phyloP scores from a whole-genome alignment of 2,113 vertebrate species.

The Pheucticus melanocephalus region DNA sequence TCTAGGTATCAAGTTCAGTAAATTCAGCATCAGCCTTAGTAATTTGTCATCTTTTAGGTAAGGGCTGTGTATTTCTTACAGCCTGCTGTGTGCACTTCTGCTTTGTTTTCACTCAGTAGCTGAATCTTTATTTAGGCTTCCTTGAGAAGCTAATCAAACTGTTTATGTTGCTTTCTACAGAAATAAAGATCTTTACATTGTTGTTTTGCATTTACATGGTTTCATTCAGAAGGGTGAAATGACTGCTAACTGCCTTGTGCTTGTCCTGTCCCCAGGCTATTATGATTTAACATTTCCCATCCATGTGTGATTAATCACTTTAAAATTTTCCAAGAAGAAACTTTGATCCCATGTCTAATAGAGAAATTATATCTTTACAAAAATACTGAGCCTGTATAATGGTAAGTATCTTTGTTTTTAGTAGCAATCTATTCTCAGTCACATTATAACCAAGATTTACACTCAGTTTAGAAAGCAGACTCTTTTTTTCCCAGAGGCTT shows the following conservation, averaged over 20 bases:
- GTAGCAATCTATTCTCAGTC: neutral
- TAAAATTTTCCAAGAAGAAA: constrained; percentile 23
- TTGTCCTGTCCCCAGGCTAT: neutral
- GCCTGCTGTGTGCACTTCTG: neutral
- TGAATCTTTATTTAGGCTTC: neutral
- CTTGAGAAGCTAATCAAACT: neutral
- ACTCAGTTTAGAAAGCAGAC: neutral
- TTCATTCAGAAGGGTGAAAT: neutral
- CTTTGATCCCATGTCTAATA: constrained; percentile 8
- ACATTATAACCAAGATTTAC: neutral
- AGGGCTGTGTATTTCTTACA: neutral
- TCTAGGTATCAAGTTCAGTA: neutral
- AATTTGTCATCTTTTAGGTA: neutral
- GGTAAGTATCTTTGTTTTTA: neutral
- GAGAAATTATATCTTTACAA: neutral
- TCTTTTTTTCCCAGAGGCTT: neutral
- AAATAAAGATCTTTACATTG: neutral
- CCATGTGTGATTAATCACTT: constrained; percentile 25
- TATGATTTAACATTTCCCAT: neutral
- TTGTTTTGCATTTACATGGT: neutral
- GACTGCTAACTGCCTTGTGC: neutral
- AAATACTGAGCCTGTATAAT: neutral
- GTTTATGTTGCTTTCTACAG: neutral
- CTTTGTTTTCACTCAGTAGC: neutral
- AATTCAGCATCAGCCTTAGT: neutral